phyloP scores from a whole-genome alignment of 2,113 vertebrate species.

The Struthio camelus region DNA sequence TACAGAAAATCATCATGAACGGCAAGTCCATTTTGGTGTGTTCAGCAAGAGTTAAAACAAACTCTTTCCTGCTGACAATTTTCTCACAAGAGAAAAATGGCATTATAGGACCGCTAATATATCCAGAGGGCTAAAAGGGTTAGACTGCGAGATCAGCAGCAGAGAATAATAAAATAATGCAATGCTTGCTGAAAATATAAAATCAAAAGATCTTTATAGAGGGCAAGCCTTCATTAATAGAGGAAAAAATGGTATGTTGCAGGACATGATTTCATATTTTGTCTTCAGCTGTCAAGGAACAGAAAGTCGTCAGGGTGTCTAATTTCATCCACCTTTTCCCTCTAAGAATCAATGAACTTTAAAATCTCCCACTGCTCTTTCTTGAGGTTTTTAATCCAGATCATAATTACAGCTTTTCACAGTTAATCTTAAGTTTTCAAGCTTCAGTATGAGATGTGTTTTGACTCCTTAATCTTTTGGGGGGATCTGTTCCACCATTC shows the following conservation, averaged over 20 bases:
- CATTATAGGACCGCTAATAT: neutral
- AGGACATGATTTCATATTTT: neutral
- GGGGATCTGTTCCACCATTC: neutral
- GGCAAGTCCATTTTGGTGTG: neutral
- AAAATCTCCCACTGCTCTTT: neutral
- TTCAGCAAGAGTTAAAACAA: neutral
- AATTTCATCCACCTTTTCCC: neutral
- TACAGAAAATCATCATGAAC: neutral
- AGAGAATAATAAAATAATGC: slow-evolving; percentile 35
- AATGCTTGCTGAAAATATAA: slow-evolving; percentile 15
- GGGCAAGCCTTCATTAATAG: neutral
- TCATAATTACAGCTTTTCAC: neutral
- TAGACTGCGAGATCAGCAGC: neutral
- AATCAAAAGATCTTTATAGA: slow-evolving; percentile 5
- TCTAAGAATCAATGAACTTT: neutral
- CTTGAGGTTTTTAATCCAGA: neutral
- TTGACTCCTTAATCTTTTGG: neutral
- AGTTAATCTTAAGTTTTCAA: neutral
- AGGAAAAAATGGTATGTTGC: neutral
- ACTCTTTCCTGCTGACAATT: neutral
- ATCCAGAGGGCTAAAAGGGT: neutral
- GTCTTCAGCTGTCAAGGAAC: neutral
- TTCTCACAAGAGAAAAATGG: neutral
- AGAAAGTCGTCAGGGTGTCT: neutral
- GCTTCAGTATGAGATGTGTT: neutral